Evolutionary conservation across 2,888 invertebrate species (phyloP).

Genomic region (Hydriomena furcata): DNA sequence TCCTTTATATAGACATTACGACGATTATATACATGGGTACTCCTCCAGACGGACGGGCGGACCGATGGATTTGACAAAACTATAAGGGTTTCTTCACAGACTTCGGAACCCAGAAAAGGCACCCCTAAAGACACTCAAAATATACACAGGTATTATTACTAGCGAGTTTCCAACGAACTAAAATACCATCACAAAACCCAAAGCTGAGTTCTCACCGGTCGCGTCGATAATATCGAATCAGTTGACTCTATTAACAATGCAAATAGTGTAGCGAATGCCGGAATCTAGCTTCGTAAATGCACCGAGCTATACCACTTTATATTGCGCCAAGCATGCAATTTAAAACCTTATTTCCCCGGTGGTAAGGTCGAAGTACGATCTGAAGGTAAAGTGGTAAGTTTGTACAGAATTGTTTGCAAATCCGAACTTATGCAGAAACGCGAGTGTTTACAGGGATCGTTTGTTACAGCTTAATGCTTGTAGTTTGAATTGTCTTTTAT

Average conservation of each 20-base stretch:
- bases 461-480: conserved; percentile 70
- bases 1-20: too few species aligned
- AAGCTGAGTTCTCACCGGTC: conserved; percentile 30
- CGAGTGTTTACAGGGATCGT: conserved; percentile 70
- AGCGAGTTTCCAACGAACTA: too few species aligned
- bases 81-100: too few species aligned
- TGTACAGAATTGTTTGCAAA: conserved; percentile 68
- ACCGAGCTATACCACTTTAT: conserved; percentile 46
- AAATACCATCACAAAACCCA: conserved; percentile 5
- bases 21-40: too few species aligned
- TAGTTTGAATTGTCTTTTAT: conserved; percentile 62
- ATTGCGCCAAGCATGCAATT: conserved; percentile 11
- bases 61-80: too few species aligned
- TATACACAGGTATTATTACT: too few species aligned
- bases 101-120: too few species aligned
- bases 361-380: conserved; percentile 22
- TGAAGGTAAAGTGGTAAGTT: conserved; percentile 46
- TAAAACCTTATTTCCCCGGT: conserved; percentile 28
- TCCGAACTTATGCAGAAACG: conserved; percentile 70
- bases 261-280: conserved; percentile 64
- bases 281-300: conserved; percentile 68
- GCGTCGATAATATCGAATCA: conserved; percentile 73
- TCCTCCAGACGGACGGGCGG: too few species aligned
- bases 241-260: conserved; percentile 75
- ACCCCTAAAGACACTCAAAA: too few species aligned